A percentile compares a stretch with the other conserved stretches of the same genome.
Conservation (phyloP, 1,140 invertebrate genomes). For the Heliconius himera region DNA sequence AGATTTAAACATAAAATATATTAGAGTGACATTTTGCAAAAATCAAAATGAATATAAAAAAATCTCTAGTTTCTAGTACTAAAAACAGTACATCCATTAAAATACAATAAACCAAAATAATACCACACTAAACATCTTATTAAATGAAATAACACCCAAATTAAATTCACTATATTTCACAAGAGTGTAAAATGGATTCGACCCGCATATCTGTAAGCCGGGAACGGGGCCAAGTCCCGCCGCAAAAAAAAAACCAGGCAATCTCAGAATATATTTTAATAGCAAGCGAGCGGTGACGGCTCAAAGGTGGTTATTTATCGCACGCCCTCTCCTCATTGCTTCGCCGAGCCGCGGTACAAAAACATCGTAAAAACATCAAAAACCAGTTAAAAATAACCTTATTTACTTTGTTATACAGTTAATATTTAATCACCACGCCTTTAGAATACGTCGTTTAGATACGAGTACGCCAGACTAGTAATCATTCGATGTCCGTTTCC, state of each 20-base stretch:
- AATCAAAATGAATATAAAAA: too few relatives aligned
- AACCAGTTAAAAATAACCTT: constrained; percentile 54
- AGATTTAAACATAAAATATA: too few relatives aligned
- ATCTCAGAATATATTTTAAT: constrained; percentile 78
- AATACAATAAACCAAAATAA: not conserved
- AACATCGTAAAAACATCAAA: constrained; percentile 70
- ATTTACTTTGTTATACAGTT: constrained; percentile 47
- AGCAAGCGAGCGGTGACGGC: constrained; percentile 75
- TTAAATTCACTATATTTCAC: constrained; percentile 21
- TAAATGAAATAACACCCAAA: not conserved
- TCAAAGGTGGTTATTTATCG: constrained; percentile 80
- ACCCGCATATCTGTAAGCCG: constrained; percentile 52
- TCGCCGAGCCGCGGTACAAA: constrained; percentile 56
- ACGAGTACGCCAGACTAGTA: constrained; percentile 68
- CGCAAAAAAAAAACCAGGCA: constrained; percentile 67
- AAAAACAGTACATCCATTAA: not conserved
- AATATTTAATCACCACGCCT: constrained; percentile 44
- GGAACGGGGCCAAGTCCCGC: constrained; percentile 56
- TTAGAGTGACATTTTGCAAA: too few relatives aligned
- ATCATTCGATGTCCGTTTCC: constrained; percentile 78
- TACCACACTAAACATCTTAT: not conserved
- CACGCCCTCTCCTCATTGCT: constrained; percentile 79
- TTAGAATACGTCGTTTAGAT: constrained; percentile 63
- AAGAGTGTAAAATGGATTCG: constrained; percentile 45
- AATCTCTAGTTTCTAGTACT: not conserved